Evolutionary conservation across 2,888 invertebrate species (phyloP), one percentile per base, ranked within the genome.

Genomic region (Brachyptera putata): DNA sequence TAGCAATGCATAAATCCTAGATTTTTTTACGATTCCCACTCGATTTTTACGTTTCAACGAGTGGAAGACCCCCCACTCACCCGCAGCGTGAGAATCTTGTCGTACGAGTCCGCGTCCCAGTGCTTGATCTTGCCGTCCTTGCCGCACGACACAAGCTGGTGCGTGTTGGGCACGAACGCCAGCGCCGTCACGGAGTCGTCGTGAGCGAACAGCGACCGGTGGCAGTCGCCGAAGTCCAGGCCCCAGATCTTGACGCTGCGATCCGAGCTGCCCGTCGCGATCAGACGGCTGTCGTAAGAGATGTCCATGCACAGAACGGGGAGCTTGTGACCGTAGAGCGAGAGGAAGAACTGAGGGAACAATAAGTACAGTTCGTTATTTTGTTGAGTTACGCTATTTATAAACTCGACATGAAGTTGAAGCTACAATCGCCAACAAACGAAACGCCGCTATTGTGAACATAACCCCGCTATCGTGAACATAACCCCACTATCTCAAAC

Each of bases 181-280:
- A 98, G 73, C 30, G 89, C 84, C 61, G 93, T 95, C 9, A 99
- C 86, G 0, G 95, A 91, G 74, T 96, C 95, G 69, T 97, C 95
- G 74, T 99, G 98, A 0, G 96, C 97, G 74, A 96, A 94, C 67
- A 98, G 81, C 0, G 95, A 95, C 70, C 85, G 86, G 76, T 95
- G 97, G 68, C 96, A 97, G 74, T 99, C 96, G n/a, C 98, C 98
- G 74, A 95, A 98, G 76, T 98, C 96, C 77, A 98, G 82, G 34
- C 98, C 98, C 98, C 98, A 99, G 64, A 99, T 87, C 79, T 97
- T 96, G 25, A 98, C 24, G 22, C n/a, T 22, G 21, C 95, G 84
- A 78, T 99, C 99, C 0, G 91, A 91, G 1, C 97, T 96, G 5
- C 97, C 98, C 0, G 98, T 96, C 9, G 86, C 91, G 65, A 98